Percentiles rank a stretch among this genome's conserved stretches.
phyloP scores from a whole-genome alignment of 2,888 invertebrate species.

The Meiosimyza decipiens region DNA sequence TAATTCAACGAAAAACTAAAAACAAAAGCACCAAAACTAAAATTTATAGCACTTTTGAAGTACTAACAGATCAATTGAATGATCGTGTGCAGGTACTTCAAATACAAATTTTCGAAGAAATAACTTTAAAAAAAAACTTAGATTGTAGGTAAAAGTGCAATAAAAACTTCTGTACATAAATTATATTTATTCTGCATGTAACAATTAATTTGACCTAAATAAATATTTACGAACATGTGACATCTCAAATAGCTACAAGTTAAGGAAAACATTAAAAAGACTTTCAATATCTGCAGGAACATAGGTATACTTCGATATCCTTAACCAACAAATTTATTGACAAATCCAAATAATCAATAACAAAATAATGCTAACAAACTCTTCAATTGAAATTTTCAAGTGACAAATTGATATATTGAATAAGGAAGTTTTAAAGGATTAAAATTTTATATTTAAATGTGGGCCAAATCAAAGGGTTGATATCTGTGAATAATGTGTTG shows the following conservation, averaged over 20 bases:
- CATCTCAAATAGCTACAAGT: constrained; percentile 27
- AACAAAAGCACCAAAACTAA: too few relatives aligned
- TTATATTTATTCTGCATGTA: too few relatives aligned
- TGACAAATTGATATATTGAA: constrained; percentile 25
- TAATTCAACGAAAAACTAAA: too few relatives aligned
- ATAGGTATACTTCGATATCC: neutral
- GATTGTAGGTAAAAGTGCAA: too few relatives aligned
- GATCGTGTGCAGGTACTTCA: too few relatives aligned
- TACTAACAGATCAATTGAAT: too few relatives aligned
- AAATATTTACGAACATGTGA: constrained; percentile 58
- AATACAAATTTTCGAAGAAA: too few relatives aligned
- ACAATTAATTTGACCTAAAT: constrained; percentile 49
- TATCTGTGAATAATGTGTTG: constrained; percentile 18
- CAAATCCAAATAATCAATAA: constrained; percentile 40
- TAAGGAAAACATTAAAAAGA: constrained; percentile 43
- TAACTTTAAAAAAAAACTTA: too few relatives aligned
- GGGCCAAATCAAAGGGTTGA: constrained; percentile 27
- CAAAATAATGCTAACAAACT: constrained; percentile 32
- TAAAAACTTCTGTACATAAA: too few relatives aligned
- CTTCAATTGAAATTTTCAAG: constrained; percentile 42
- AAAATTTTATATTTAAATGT: constrained; percentile 29
- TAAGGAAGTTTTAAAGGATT: constrained; percentile 35
- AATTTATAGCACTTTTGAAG: too few relatives aligned
- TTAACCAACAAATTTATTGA: constrained; percentile 11
- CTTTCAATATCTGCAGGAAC: constrained; percentile 42